Percentiles rank a stretch among this genome's conserved stretches.
phyloP scores from a whole-genome alignment of 2,888 invertebrate genomes.

The Xestia sexstrigata region DNA sequence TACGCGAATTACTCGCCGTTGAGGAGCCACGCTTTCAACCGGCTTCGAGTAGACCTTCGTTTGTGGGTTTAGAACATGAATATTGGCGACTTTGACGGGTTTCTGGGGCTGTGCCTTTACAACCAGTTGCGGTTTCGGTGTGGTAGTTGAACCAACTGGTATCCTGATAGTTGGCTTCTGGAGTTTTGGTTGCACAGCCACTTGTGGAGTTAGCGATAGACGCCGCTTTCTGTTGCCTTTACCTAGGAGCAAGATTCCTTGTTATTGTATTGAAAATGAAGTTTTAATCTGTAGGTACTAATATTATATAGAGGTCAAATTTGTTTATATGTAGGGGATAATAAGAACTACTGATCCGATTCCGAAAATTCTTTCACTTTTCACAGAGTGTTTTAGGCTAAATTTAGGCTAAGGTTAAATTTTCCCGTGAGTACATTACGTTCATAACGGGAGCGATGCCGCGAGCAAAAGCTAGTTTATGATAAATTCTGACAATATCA shows the following conservation, averaged over 20 bases:
- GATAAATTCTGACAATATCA: conserved; percentile 16
- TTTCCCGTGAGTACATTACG: no score
- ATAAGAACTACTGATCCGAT: no score
- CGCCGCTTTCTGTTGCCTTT: conserved; percentile 86
- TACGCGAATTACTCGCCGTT: conserved; percentile 84
- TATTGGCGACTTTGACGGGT: conserved; percentile 84
- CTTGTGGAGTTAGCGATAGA: conserved; percentile 84
- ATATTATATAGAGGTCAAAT: no score
- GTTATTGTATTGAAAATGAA: conserved; percentile 16
- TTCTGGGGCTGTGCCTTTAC: conserved; percentile 87
- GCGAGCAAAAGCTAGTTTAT: not conserved
- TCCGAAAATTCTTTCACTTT: no score
- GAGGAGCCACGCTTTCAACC: conserved; percentile 85
- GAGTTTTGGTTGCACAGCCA: conserved; percentile 84
- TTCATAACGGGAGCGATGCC: no score
- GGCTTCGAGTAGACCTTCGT: conserved; percentile 88
- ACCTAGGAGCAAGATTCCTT: conserved; percentile 70
- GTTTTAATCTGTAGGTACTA: no score
- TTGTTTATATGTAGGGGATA: no score
- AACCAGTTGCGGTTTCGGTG: conserved; percentile 84
- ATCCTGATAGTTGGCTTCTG: conserved; percentile 84
- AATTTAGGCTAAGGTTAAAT: no score
- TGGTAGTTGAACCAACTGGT: conserved; percentile 67
- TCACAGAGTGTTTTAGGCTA: no score
- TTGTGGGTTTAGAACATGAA: conserved; percentile 85